Evolutionary conservation across 2,113 vertebrate genomes (phyloP).

Genomic region (Egretta garzetta): DNA sequence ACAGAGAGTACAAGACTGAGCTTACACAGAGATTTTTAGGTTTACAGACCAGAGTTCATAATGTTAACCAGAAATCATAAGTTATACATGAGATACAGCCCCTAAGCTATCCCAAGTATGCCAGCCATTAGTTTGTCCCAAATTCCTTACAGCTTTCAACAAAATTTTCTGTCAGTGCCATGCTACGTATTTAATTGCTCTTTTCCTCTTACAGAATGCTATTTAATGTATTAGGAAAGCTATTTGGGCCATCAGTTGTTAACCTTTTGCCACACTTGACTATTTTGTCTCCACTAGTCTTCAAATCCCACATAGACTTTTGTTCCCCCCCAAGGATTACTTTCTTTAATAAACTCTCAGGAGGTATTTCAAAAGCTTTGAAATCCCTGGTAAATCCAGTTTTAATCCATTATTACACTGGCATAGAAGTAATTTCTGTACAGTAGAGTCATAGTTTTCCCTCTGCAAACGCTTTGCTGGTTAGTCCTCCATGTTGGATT

Average conservation of each 20-base stretch:
- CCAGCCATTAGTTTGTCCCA: not conserved
- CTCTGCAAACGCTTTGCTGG: not conserved
- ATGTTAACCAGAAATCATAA: not conserved
- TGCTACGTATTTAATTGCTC: not conserved
- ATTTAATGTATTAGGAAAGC: not conserved
- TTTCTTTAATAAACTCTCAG: not conserved
- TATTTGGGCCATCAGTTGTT: not conserved
- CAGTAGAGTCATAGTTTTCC: not conserved
- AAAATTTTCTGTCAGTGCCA: not conserved
- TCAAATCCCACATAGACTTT: not conserved
- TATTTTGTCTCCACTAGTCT: not conserved
- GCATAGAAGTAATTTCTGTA: not conserved
- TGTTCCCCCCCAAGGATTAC: not conserved
- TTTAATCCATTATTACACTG: not conserved
- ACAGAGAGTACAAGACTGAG: not conserved
- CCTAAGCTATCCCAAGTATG: not conserved
- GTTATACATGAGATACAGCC: not conserved
- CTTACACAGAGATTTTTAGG: not conserved
- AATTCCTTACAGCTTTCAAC: not conserved
- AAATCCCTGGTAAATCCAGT: not conserved
- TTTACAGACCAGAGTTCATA: not conserved
- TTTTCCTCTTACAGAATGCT: not conserved
- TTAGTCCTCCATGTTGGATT: not conserved
- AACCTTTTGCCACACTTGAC: not conserved
- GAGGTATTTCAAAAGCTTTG: not conserved